phyloP scores from a whole-genome alignment of 2,888 invertebrate genomes.

The Dermolepida albohirtum region DNA sequence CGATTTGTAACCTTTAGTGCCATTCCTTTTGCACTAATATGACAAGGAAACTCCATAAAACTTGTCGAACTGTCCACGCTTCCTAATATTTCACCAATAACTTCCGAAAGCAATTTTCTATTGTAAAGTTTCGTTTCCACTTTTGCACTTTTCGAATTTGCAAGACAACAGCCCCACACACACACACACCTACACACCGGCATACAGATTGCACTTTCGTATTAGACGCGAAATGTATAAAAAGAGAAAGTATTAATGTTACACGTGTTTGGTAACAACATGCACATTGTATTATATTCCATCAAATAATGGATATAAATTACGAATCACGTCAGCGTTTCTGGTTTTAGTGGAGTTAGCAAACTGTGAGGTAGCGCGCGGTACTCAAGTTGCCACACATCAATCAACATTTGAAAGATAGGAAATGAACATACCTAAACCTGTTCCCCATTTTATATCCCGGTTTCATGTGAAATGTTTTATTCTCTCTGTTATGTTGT shows the following conservation, averaged over 20 bases:
- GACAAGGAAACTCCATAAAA: slow-evolving; percentile 58
- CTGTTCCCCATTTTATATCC: slow-evolving; percentile 59
- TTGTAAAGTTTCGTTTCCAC: slow-evolving; percentile 18
- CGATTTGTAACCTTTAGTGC: slow-evolving; percentile 56
- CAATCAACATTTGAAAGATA: slow-evolving; percentile 65
- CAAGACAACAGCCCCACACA: slow-evolving; percentile 11
- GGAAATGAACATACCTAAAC: slow-evolving; percentile 65
- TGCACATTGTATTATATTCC: slow-evolving; percentile 28
- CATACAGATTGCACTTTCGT: background rate
- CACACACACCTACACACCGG: background rate
- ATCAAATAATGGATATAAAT: slow-evolving; percentile 42
- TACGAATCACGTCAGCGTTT: slow-evolving; percentile 42
- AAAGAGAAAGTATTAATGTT: slow-evolving; percentile 12
- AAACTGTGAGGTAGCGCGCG: slow-evolving; percentile 45
- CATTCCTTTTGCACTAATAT: slow-evolving; percentile 55
- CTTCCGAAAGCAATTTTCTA: slow-evolving; percentile 43
- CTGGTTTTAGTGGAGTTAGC: slow-evolving; percentile 38
- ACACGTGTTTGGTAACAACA: slow-evolving; percentile 20
- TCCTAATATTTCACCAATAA: slow-evolving; percentile 53
- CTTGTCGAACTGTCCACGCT: slow-evolving; percentile 57
- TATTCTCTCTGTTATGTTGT: slow-evolving; percentile 46
- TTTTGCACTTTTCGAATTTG: slow-evolving; percentile 22
- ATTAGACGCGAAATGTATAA: background rate
- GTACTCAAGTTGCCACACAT: slow-evolving; percentile 56
- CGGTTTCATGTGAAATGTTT: slow-evolving; percentile 55